These are phyloP conservation scores for Elmis aenea DNA, from an alignment of 2,888 invertebrate species.

Conservation along the genomic window DNA sequence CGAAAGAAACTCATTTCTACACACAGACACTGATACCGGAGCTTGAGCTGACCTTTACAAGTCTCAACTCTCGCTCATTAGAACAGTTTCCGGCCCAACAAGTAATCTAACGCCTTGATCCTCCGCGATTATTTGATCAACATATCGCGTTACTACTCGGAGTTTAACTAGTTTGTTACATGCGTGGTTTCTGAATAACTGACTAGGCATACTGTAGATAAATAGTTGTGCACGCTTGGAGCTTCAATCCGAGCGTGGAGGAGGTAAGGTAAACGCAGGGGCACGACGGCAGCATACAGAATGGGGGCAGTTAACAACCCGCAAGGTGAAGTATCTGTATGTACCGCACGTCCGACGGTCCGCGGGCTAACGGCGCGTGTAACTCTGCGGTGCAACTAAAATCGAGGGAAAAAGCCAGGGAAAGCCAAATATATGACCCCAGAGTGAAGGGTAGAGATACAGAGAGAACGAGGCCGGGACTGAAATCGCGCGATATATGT, in stretches of 20 bases:
- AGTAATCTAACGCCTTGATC: constrained; percentile 11
- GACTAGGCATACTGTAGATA: too few relatives aligned
- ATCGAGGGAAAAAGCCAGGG: constrained; percentile 23
- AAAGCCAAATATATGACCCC: constrained; percentile 29
- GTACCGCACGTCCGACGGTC: constrained; percentile 29
- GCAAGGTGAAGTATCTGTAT: constrained; percentile 33
- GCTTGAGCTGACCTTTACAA: background rate
- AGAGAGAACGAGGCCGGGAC: constrained; percentile 15
- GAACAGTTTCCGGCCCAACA: constrained; percentile 14
- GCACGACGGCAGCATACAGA: constrained; percentile 35
- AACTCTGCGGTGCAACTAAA: constrained; percentile 36
- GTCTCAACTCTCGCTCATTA: constrained; percentile 8
- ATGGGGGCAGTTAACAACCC: constrained; percentile 34
- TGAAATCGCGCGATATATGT: constrained; percentile 22
- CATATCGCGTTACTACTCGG: constrained; percentile 7
- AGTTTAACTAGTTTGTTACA: background rate
- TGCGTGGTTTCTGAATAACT: background rate
- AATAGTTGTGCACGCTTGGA: constrained; percentile 12
- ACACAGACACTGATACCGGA: background rate
- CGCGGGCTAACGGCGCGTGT: constrained; percentile 45
- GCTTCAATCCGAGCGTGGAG: constrained; percentile 15
- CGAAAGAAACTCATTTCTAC: too few relatives aligned
- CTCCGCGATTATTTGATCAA: constrained; percentile 8
- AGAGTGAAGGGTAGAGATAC: constrained; percentile 26
- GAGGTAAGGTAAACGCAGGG: constrained; percentile 28